Base-by-base conservation (phyloP, 1,140 invertebrate species). In the Spodoptera frugiperda region DNA sequence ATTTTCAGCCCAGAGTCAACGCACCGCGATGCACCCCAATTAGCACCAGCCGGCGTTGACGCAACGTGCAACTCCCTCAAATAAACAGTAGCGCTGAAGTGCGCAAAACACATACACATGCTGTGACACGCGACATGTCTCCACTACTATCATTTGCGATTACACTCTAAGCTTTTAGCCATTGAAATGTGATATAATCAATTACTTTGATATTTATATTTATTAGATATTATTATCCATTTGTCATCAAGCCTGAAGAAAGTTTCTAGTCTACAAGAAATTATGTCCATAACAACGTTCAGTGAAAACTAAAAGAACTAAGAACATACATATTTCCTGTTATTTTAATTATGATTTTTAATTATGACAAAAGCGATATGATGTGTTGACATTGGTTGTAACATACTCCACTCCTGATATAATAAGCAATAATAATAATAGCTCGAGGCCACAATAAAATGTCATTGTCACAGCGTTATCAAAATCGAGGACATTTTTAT, bases 391-490 rank as follows among this genome's bases (percentile, higher is more conserved):
- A n/a, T 49, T 49, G 14, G 4, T 46, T 17, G 65, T 30, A 17
- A 70, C 49, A 68, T 33, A 68, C 21, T n/a, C 8, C 30, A 39
- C 49, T 57, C 33, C 53, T 54, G 51, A 54, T 21, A 55, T 33
- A 51, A 70, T 72, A 72, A 72, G 51, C 33, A 21, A 53, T 55
- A 72, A 54, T 72, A 72, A 72, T 72, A 44, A 55, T 73, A 73
- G 46, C 71, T 15, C 44, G 71, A 65, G 55, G 76, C 70, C 86
- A 82, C 71, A 75, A 85, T 79, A 81, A 87, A 92, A 93, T 94
- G 91, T 94, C 92, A 93, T 91, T 94, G 91, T 90, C 92, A 93
- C 76, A 81, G 48, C 83, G 85, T 91, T 93, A 94, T 93, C 92
- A 87, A 77, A 88, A 89, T 89, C 82, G 90, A 90, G 87, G 84